Base-by-base conservation (phyloP, 2,113 vertebrate species). In the Crotalus helleri region DNA sequence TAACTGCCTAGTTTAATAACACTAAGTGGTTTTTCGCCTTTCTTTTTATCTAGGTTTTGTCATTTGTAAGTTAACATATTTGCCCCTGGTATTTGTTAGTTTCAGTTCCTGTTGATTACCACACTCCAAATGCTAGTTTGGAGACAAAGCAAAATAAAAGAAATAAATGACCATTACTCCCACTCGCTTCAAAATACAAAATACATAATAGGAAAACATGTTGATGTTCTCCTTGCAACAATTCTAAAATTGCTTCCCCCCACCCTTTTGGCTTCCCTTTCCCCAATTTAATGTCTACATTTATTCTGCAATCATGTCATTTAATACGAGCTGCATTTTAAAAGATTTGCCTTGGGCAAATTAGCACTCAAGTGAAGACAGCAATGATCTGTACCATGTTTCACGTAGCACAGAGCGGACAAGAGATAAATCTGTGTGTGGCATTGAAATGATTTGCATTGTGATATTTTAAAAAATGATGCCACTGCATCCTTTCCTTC, bases 391-490 rank as follows among this genome's bases (percentile, higher is more conserved):
- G 57, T 53, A 92, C 7, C 23, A 91, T 29, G 57, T 95, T 55
- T 96, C 74, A 93, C 94, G 88, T 89, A 93, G 81, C 51, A 44
- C 92, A 89, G 91, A 95, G 33, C 87, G 95, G 93, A 93, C 91
- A 94, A 57, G 92, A 58, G 96, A 95, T 95, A 98, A 95, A 96
- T 95, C 93, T 94, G 64, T 94, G 86, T 93, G 88, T 49, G 93
- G 92, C n/a, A 59, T 91, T 94, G 88, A 95, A 97, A 96, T 94
- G 93, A 96, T 94, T 93, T 21, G 93, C 94, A 96, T 94, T 92
- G 0, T 11, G 55, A 12, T 92, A 12, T 21, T 95, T 95, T 5
- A 49, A 90, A 96, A 96, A 96, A 74, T 55, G 49, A 33, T 91
- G 3, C 81, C 94, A 92, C 19, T 23, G 51, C 96, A 90, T 11